phyloP scores from a whole-genome alignment of 1,140 invertebrate genomes.

The Drosophila navojoa region DNA sequence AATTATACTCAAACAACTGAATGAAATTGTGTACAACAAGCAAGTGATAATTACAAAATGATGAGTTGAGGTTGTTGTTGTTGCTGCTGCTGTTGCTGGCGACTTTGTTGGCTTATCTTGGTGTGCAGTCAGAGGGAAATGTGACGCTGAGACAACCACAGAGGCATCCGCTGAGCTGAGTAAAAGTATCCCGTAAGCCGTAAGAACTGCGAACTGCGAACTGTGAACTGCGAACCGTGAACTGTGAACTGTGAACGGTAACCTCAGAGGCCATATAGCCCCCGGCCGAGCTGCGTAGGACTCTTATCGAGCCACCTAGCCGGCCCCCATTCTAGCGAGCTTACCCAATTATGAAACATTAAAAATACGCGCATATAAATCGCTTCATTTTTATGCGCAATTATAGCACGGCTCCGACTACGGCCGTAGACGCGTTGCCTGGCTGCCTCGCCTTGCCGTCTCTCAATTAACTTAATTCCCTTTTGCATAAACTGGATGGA shows the following conservation, averaged over 20 bases:
- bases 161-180: conserved; percentile 3
- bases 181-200: not conserved
- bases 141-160: conserved; percentile 4
- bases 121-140: conserved; percentile 13
- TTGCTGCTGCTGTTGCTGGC: conserved; percentile 1
- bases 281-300: conserved; percentile 11
- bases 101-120: conserved; percentile 15
- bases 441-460: conserved; percentile 6
- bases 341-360: conserved; percentile 78
- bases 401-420: conserved; percentile 38
- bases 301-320: conserved; percentile 11
- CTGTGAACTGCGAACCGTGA: not conserved
- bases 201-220: not conserved
- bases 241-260: conserved; percentile 12
- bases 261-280: conserved; percentile 5
- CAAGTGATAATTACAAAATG: conserved; percentile 42
- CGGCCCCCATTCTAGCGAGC: conserved; percentile 32
- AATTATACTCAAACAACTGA: conserved; percentile 8
- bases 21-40: conserved; percentile 24
- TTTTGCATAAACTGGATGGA: conserved; percentile 53
- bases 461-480: conserved; percentile 76
- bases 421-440: conserved; percentile 13
- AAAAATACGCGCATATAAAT: conserved; percentile 81
- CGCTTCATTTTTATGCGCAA: conserved; percentile 80
- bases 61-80: conserved; percentile 13